Evolutionary conservation across 2,113 vertebrate genomes (phyloP).

Genomic region (Ophiodon elongatus): DNA sequence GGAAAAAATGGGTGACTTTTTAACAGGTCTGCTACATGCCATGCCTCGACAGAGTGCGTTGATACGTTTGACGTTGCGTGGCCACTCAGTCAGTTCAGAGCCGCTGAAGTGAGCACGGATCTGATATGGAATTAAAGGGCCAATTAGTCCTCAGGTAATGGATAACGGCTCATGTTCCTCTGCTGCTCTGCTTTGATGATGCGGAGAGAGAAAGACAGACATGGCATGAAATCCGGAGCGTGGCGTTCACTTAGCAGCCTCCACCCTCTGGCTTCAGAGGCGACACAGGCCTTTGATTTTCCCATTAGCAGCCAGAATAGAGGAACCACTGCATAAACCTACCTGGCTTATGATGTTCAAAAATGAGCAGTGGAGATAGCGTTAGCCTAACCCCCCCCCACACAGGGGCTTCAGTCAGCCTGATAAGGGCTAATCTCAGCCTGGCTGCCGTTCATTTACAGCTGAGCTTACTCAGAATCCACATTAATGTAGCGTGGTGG

Average conservation of each 20-base stretch:
- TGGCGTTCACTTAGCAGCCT: conserved; percentile 38
- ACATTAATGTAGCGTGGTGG: conserved; percentile 48
- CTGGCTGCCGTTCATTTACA: conserved; percentile 66
- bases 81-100: conserved; percentile 39
- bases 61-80: not conserved
- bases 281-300: conserved; percentile 69
- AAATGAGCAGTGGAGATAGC: conserved; percentile 44
- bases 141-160: conserved; percentile 68
- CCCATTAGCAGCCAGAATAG: conserved; percentile 53
- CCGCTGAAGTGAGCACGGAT: conserved; percentile 41
- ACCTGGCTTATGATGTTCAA: conserved; percentile 67
- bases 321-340: conserved; percentile 47
- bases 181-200: conserved; percentile 55
- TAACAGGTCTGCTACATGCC: not conserved
- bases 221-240: conserved; percentile 38
- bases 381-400: conserved; percentile 6
- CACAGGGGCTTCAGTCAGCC: conserved; percentile 35
- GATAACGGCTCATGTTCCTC: conserved; percentile 43
- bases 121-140: conserved; percentile 65
- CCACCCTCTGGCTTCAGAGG: conserved; percentile 52
- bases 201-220: conserved; percentile 40
- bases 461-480: conserved; percentile 46
- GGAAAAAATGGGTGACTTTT: conserved; percentile 12
- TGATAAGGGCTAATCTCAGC: conserved; percentile 66
- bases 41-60: conserved; percentile 24